These are phyloP conservation scores for Epinotia bilunana DNA, from an alignment of 2,888 invertebrate species.

Conservation along the genomic window DNA sequence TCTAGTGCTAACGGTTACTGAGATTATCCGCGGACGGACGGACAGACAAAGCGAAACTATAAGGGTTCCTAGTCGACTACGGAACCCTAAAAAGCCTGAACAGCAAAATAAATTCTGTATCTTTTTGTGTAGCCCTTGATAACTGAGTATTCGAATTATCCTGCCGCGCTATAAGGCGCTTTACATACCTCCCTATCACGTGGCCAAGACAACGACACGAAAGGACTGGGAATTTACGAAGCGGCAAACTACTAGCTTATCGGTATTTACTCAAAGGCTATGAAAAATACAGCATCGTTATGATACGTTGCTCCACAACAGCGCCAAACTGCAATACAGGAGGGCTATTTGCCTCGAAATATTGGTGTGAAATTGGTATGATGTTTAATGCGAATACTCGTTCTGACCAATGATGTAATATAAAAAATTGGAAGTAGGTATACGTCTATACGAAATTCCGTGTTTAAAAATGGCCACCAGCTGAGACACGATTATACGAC, in stretches of 20 bases:
- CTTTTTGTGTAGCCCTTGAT: neutral
- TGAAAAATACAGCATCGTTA: constrained; percentile 4
- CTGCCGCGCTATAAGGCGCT: neutral
- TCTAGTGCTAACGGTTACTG: too few species aligned
- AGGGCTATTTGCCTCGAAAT: neutral
- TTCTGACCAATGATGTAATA: neutral
- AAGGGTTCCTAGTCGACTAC: too few species aligned
- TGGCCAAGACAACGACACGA: neutral
- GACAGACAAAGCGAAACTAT: too few species aligned
- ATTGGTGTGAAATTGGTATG: neutral
- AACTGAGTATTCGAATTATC: neutral
- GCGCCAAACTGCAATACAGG: neutral
- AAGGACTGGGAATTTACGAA: neutral
- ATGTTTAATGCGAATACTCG: neutral
- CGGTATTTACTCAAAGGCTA: neutral
- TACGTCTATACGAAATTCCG: too few species aligned
- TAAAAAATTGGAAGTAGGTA: too few species aligned
- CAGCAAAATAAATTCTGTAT: neutral
- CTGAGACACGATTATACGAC: too few species aligned
- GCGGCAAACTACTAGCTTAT: neutral
- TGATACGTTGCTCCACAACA: neutral
- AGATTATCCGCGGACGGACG: too few species aligned
- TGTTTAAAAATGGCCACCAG: too few species aligned
- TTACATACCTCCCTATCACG: neutral
- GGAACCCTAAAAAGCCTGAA: too few species aligned